phyloP scores from a whole-genome alignment of 1,140 invertebrate genomes.

The Drosophila parvula region DNA sequence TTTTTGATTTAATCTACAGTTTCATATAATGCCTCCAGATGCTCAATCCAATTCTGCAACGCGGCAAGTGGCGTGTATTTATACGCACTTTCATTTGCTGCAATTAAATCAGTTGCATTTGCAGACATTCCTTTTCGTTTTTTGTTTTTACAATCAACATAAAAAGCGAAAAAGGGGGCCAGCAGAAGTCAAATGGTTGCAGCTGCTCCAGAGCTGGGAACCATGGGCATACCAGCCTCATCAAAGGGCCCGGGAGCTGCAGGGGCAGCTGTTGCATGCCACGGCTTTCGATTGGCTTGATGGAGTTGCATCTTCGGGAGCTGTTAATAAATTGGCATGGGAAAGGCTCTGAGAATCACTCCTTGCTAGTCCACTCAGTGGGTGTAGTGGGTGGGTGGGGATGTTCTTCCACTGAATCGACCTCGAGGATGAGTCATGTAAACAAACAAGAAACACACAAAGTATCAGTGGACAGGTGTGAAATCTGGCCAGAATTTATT shows the following conservation, averaged over 20 bases:
- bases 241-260: conserved; percentile 60
- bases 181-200: conserved; percentile 72
- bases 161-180: conserved; percentile 57
- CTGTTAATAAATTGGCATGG: conserved; percentile 76
- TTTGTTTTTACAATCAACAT: conserved; percentile 70
- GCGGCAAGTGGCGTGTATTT: conserved; percentile 18
- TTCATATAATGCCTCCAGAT: conserved; percentile 7
- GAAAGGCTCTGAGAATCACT: conserved; percentile 47
- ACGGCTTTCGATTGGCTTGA: conserved; percentile 49
- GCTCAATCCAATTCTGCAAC: conserved; percentile 5
- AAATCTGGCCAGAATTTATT: conserved; percentile 59
- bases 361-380: background rate
- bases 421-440: conserved; percentile 71
- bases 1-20: background rate
- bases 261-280: conserved; percentile 52
- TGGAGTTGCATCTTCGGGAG: conserved; percentile 4
- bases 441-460: conserved; percentile 57
- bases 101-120: conserved; percentile 64
- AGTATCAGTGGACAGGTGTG: conserved; percentile 60
- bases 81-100: conserved; percentile 30
- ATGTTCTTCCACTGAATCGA: conserved; percentile 20
- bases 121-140: conserved; percentile 40
- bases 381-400: conserved; percentile 24
- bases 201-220: conserved; percentile 41
- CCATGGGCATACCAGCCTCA: conserved; percentile 69